A percentile compares a stretch with the other conserved stretches of the same genome.
These are phyloP conservation scores for Mimas tiliae DNA, from an alignment of 2,888 invertebrate genomes.

Conservation along the genomic window DNA sequence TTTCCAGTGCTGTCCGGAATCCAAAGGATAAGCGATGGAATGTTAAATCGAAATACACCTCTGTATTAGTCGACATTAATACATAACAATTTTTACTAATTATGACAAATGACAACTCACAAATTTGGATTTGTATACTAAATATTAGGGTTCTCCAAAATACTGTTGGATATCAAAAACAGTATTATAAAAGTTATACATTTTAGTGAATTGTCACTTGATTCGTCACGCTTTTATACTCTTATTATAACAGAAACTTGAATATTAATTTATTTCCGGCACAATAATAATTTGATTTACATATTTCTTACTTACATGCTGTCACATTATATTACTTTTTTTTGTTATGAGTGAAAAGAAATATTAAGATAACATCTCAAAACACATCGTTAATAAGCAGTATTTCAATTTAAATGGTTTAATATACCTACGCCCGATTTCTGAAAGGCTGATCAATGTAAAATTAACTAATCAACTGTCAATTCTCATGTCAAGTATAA, in stretches of 20 bases:
- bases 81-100: neutral
- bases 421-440: no score
- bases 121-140: neutral
- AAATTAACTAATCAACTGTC: no score
- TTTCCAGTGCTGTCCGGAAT: slow-evolving; percentile 89
- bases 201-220: neutral
- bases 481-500: no score
- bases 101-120: neutral
- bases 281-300: neutral
- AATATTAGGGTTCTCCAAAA: neutral
- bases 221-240: no score
- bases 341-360: neutral
- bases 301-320: neutral
- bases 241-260: neutral
- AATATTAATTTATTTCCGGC: neutral
- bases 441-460: no score
- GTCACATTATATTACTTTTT: neutral
- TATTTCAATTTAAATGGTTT: no score
- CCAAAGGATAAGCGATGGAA: slow-evolving; percentile 73
- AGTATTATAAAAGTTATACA: neutral
- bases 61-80: neutral
- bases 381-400: neutral
- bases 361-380: neutral
- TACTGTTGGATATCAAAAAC: neutral
- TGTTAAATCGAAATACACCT: slow-evolving; percentile 46